phyloP scores from a whole-genome alignment of 1,140 invertebrate genomes.

The Wasmannia auropunctata region DNA sequence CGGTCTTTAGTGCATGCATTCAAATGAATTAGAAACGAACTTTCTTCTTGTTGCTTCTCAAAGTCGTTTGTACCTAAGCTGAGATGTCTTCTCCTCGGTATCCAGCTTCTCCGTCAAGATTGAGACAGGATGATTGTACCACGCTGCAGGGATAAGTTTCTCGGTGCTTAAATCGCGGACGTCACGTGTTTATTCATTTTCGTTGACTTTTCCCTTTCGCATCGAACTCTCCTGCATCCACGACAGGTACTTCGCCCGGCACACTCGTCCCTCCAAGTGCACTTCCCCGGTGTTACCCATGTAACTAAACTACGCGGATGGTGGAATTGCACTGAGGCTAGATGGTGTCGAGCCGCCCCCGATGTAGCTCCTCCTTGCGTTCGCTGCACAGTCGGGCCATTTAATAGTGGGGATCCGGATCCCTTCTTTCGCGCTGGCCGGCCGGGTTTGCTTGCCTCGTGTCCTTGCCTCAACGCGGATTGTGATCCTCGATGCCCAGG shows the following conservation, averaged over 20 bases:
- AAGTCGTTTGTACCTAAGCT: neutral
- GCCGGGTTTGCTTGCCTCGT: slow-evolving; percentile 37
- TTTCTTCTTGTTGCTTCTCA: neutral
- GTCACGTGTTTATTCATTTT: neutral
- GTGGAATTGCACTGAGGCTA: slow-evolving; percentile 82
- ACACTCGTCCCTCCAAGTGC: neutral
- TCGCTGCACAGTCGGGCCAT: slow-evolving; percentile 73
- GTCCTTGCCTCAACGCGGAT: slow-evolving; percentile 72
- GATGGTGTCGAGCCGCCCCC: slow-evolving; percentile 82
- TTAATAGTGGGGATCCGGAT: slow-evolving; percentile 83
- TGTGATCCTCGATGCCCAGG: slow-evolving; percentile 42
- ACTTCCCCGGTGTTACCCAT: neutral
- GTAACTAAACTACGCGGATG: slow-evolving; percentile 69
- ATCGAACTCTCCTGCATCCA: neutral
- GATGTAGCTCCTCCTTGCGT: slow-evolving; percentile 81
- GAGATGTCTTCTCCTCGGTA: neutral
- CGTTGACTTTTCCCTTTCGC: neutral
- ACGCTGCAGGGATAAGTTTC: neutral
- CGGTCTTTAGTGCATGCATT: neutral
- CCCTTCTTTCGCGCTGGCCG: slow-evolving; percentile 81
- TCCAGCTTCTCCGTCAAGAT: neutral
- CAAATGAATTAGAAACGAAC: neutral
- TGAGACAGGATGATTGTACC: neutral
- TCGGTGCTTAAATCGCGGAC: no score
- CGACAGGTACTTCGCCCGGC: neutral